phyloP scores from a whole-genome alignment of 2,888 invertebrate species.

The Aelia acuminata region DNA sequence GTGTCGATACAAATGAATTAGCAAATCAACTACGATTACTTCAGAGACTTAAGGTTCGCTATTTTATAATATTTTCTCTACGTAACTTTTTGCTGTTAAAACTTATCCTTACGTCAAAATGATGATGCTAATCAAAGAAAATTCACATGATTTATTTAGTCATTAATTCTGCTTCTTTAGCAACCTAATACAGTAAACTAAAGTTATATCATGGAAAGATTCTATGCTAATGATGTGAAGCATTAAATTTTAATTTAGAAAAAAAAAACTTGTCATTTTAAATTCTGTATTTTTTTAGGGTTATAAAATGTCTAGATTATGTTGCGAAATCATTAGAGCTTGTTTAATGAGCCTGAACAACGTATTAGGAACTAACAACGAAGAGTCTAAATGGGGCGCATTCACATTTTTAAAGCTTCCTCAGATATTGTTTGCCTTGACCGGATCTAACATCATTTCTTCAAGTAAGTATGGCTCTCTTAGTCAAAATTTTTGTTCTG shows the following conservation, averaged over 20 bases:
- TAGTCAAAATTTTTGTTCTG: background rate
- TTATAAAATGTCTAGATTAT: constrained; percentile 84
- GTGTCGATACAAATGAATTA: constrained; percentile 84
- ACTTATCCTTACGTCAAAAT: too few species aligned
- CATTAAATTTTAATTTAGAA: too few species aligned
- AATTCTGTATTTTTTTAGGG: constrained; percentile 69
- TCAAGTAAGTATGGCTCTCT: constrained; percentile 54
- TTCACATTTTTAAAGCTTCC: constrained; percentile 94
- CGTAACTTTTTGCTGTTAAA: too few species aligned
- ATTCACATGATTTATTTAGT: too few species aligned
- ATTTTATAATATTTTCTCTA: background rate
- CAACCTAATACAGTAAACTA: too few species aligned
- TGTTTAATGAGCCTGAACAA: constrained; percentile 92
- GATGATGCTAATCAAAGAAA: too few species aligned
- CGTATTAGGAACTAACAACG: constrained; percentile 85
- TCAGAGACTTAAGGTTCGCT: constrained; percentile 81
- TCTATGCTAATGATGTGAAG: too few species aligned
- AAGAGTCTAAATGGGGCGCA: constrained; percentile 90
- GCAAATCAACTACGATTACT: constrained; percentile 88
- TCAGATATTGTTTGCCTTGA: constrained; percentile 81
- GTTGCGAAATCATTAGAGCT: constrained; percentile 90
- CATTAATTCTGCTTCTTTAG: too few species aligned
- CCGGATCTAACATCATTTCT: constrained; percentile 69
- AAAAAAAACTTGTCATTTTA: too few species aligned
- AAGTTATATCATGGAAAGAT: too few species aligned